phyloP scores from a whole-genome alignment of 2,113 vertebrate genomes.

The Malurus melanocephalus region DNA sequence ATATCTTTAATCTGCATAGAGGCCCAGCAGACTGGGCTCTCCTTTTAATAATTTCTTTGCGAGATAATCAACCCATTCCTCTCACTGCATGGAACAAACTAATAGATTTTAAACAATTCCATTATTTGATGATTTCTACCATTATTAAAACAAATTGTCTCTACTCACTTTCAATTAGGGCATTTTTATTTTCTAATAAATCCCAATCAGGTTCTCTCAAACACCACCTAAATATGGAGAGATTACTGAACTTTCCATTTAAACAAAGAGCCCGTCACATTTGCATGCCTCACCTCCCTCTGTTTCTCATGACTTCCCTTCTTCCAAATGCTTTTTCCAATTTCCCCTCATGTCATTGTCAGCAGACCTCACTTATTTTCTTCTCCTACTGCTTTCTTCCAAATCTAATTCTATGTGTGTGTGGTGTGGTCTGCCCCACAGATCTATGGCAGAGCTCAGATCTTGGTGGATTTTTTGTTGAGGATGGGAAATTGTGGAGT shows the following conservation, averaged over 20 bases:
- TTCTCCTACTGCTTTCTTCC: not conserved
- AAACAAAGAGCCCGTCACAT: not conserved
- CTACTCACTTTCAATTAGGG: slow-evolving; percentile 64
- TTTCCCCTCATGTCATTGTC: not conserved
- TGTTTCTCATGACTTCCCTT: not conserved
- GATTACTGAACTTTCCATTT: not conserved
- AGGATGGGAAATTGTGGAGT: not conserved
- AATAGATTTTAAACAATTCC: slow-evolving; percentile 67
- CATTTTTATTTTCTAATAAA: slow-evolving; percentile 71
- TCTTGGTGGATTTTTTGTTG: not conserved
- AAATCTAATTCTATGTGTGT: not conserved
- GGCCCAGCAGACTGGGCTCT: not conserved
- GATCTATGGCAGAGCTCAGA: not conserved
- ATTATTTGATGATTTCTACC: slow-evolving; percentile 56
- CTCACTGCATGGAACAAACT: slow-evolving; percentile 44
- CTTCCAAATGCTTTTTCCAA: not conserved
- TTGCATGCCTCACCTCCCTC: not conserved
- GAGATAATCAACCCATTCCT: slow-evolving; percentile 59
- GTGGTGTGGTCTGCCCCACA: not conserved
- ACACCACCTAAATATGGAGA: slow-evolving; percentile 11
- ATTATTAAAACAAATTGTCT: slow-evolving; percentile 72
- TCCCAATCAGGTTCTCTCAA: slow-evolving; percentile 60
- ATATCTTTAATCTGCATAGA: slow-evolving; percentile 59
- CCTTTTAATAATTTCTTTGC: not conserved
- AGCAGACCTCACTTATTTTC: not conserved